These are phyloP conservation scores for Conus ventricosus DNA, from an alignment of 1,140 invertebrate genomes.

Conservation along the genomic window DNA sequence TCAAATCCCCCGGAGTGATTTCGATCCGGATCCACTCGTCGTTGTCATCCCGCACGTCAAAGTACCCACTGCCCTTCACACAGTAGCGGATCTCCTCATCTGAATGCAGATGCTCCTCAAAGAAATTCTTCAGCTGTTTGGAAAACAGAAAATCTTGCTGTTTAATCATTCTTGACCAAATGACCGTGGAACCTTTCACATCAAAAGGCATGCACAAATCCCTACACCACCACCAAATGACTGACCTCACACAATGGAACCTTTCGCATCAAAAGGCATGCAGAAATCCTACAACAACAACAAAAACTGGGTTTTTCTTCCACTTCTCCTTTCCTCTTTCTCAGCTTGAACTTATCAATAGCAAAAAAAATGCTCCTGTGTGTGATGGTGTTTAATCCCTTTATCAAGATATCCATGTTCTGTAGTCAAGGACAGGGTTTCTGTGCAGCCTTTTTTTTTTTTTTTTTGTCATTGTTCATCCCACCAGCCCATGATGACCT, in stretches of 20 bases:
- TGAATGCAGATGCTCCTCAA: constrained; percentile 94
- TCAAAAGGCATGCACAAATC: neutral
- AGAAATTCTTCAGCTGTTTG: constrained; percentile 88
- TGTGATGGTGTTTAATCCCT: too few relatives aligned
- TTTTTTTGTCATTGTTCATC: too few relatives aligned
- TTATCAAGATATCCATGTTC: too few relatives aligned
- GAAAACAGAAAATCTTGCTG: constrained; percentile 25
- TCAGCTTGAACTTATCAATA: too few relatives aligned
- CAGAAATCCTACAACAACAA: neutral
- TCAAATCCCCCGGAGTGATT: constrained; percentile 89
- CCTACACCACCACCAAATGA: neutral
- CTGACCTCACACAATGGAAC: too few relatives aligned
- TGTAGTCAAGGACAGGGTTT: too few relatives aligned
- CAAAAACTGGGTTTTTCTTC: too few relatives aligned
- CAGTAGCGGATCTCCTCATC: constrained; percentile 97
- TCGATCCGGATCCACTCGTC: constrained; percentile 96
- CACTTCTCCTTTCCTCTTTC: too few relatives aligned
- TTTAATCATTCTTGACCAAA: neutral
- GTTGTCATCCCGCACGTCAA: constrained; percentile 88
- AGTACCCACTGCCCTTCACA: constrained; percentile 92
- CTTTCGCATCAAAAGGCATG: neutral
- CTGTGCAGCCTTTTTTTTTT: too few relatives aligned
- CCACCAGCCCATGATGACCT: too few relatives aligned
- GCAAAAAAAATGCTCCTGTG: too few relatives aligned
- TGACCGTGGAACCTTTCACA: neutral